Evolutionary conservation across 1,140 invertebrate genomes (phyloP), one percentile per base, ranked within the genome.

Genomic region (Sminthurinus signatus): DNA sequence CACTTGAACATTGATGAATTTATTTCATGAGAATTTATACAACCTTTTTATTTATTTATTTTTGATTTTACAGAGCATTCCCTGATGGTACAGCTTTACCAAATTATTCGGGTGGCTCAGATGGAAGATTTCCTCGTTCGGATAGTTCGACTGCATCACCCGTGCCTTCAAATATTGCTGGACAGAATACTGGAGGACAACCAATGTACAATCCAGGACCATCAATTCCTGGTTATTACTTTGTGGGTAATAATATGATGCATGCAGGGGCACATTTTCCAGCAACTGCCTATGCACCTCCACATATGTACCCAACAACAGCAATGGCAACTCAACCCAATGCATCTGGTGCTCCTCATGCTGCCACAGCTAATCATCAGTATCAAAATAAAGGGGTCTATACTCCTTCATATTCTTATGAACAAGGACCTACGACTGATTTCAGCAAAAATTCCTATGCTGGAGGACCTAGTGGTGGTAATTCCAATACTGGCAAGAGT

Each of bases 111-210:
- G 52, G 54, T 46, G 70, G 52, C 28, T 48, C 63, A 23, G 70
- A 71, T 52, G 50, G 43, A 12, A 21, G 70, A 32, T 72, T 69
- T 42, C 52, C 65, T 28, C 46, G 70, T 12, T 67, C 67, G 12
- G 70, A 72, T 42, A 69, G 67, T 61, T 72, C 70, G 19, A 68
- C 67, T 31, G 70, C 66, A 29, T 69, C 67, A 28, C 70, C 70
- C 44, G 70, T 72, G 61, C 70, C 67, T 64, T 71, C 70, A 52
- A 71, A 71, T 66, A 60, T 71, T 32, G 50, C 65, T 27, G 69
- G 69, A 48, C 56, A 54, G 54, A 66, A 60, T 48, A 65, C 62
- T 14, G n/a, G n/a, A n/a, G 61, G 64, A 39, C 61, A 62, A 42
- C 36, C 60, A 27, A 65, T 68, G 60, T 69, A 69, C 52, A 64